A percentile compares a stretch with the other conserved stretches of the same genome.
These are phyloP conservation scores for Artibeus jamaicensis DNA, from an alignment of 2,797 vertebrate genomes.

Conservation along the genomic window DNA sequence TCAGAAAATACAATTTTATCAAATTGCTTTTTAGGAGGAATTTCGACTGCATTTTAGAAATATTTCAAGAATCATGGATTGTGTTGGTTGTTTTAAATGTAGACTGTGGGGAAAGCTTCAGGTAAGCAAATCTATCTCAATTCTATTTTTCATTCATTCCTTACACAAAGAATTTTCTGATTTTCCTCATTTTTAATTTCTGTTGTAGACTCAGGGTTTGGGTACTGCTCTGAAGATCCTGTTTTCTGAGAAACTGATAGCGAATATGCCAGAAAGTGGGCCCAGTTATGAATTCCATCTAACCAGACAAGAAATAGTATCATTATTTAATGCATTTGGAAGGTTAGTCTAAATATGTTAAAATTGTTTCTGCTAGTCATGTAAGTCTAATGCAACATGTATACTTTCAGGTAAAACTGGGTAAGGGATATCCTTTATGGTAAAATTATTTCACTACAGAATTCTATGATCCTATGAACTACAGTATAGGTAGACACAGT, in stretches of 20 bases:
- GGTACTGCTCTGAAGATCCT: conserved; percentile 94
- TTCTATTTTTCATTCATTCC: neutral
- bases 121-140: conserved; percentile 77
- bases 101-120: conserved; percentile 97
- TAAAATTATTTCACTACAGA: conserved; percentile 11
- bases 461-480: conserved; percentile 32
- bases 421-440: conserved; percentile 23
- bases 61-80: conserved; percentile 97
- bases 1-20: conserved; percentile 13
- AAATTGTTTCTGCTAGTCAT: neutral
- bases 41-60: conserved; percentile 93
- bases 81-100: conserved; percentile 95
- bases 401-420: neutral
- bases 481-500: neutral
- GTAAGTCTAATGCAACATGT: conserved; percentile 27
- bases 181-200: conserved; percentile 22
- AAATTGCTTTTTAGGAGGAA: conserved; percentile 87
- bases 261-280: conserved; percentile 86
- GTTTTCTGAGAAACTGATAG: conserved; percentile 93
- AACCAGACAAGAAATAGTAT: conserved; percentile 93
- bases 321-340: conserved; percentile 94
- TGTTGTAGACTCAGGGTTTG: conserved; percentile 91
- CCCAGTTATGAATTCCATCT: conserved; percentile 88
- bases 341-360: conserved; percentile 83
- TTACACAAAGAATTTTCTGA: neutral